Base-by-base conservation (phyloP, 2,113 vertebrate species). In the Spheniscus mendiculus region DNA sequence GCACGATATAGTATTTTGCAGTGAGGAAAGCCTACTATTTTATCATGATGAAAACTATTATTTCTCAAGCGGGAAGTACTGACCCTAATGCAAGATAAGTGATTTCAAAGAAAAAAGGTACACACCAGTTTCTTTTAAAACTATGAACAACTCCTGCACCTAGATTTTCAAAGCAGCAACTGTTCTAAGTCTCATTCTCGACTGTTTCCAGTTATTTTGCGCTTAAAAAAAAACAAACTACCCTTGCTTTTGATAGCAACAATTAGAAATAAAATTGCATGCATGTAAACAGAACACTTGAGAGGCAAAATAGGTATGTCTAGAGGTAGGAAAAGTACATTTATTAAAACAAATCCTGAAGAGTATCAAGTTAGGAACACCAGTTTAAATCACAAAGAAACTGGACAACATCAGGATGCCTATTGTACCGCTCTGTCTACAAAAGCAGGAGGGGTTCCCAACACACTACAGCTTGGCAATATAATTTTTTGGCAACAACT, bases 1-100 rank as follows among this genome's bases (percentile, higher is more conserved):
- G 44, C 45, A 53, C 0, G 1, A 12, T 2, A 1, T 1, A 15
- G 16, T 0, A 15, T 3, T 36, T 4, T 53, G 29, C 70, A 49
- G 47, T 10, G 38, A 65, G 32, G 7, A 79, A 74, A n/a, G 32
- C 16, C 19, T 15, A 10, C 18, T 29, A 1, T 36, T 71, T 74
- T 42, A 62, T 21, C 29, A 38, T 1, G 7, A 82, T 17, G 16
- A 67, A 90, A 84, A 61, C 15, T 44, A 11, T 10, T 44, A 6
- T 12, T 78, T 58, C 55, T 83, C 58, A 45, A 38, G 22, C 0
- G 0, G 40, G 19, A 77, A 67, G 76, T n/a, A 55, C 8, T 13
- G 16, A 66, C 40, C 8, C 20, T 34, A 74, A 72, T 3, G 25
- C 25, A 55, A 21, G n/a, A 25, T 2, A 89, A 55, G 21, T 10